Evolutionary conservation across 2,888 invertebrate species (phyloP).

Genomic region (Idaea straminata): DNA sequence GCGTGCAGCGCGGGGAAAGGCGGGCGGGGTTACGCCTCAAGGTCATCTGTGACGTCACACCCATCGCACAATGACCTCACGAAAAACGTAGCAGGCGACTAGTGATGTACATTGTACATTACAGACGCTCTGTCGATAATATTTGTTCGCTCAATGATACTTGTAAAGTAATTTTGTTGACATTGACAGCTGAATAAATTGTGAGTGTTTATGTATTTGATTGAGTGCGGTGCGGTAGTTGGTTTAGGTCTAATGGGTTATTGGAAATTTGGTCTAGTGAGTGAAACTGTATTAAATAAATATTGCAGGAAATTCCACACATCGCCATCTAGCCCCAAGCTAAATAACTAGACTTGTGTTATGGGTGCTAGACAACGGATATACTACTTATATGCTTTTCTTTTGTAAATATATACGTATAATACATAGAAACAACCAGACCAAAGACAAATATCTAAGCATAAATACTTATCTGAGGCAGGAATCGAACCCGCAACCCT

Average conservation of each 20-base stretch:
- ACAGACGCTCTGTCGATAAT: conserved; percentile 28
- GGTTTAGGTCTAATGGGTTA: conserved; percentile 34
- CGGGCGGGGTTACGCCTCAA: conserved; percentile 59
- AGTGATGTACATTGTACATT: conserved; percentile 17
- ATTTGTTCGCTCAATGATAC: conserved; percentile 40
- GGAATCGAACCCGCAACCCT: too few relatives aligned
- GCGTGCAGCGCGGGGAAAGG: conserved; percentile 45
- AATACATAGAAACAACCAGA: too few relatives aligned
- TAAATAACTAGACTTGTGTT: too few relatives aligned
- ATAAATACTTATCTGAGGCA: too few relatives aligned
- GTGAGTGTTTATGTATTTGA: conserved; percentile 32
- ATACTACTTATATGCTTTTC: too few relatives aligned
- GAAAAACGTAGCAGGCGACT: conserved; percentile 39
- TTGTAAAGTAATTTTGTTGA: conserved; percentile 50
- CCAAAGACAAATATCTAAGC: too few relatives aligned
- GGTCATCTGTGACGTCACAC: conserved; percentile 76
- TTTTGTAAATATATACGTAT: too few relatives aligned
- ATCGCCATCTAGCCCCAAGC: too few relatives aligned
- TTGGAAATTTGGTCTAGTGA: conserved; percentile 2
- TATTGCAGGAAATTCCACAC: too few relatives aligned
- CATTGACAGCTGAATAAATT: conserved; percentile 33
- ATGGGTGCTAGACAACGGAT: too few relatives aligned
- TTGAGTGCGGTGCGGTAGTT: conserved; percentile 32
- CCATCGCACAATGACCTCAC: conserved; percentile 70
- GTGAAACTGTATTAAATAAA: too few relatives aligned